These are phyloP conservation scores for Torymus auratus DNA, from an alignment of 2,888 invertebrate genomes.

Conservation along the genomic window DNA sequence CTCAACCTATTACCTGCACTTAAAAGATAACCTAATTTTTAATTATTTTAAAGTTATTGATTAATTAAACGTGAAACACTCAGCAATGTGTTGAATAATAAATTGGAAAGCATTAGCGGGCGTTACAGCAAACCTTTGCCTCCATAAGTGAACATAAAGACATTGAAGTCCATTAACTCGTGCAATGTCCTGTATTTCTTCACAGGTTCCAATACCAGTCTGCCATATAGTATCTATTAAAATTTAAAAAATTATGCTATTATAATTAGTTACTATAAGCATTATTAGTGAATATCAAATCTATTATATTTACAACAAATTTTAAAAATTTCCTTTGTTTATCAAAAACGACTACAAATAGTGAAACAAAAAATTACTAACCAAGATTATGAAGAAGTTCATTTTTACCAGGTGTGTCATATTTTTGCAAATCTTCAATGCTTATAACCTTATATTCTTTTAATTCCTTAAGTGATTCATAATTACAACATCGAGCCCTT, in stretches of 20 bases:
- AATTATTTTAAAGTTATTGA: slow-evolving; percentile 10
- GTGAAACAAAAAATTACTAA: slow-evolving; percentile 61
- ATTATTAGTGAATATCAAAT: background rate
- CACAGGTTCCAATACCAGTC: slow-evolving; percentile 81
- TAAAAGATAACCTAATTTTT: slow-evolving; percentile 28
- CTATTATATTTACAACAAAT: background rate
- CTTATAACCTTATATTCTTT: slow-evolving; percentile 74
- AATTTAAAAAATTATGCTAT: background rate
- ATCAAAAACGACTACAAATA: background rate
- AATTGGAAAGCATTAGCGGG: slow-evolving; percentile 73
- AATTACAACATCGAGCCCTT: slow-evolving; percentile 72
- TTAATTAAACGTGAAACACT: slow-evolving; percentile 72
- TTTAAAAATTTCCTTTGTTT: slow-evolving; percentile 5
- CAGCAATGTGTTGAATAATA: slow-evolving; percentile 76
- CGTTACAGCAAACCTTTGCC: slow-evolving; percentile 75
- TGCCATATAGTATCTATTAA: slow-evolving; percentile 82
- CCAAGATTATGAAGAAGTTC: slow-evolving; percentile 76
- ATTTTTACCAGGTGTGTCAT: slow-evolving; percentile 75
- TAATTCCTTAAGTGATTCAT: slow-evolving; percentile 71
- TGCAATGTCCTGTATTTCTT: slow-evolving; percentile 77
- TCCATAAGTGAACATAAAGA: slow-evolving; percentile 76
- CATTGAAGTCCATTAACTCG: slow-evolving; percentile 72
- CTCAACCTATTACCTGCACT: background rate
- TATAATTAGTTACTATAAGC: background rate
- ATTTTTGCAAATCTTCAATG: slow-evolving; percentile 75